These are phyloP conservation scores for Nilaparvata lugens DNA, from an alignment of 1,140 invertebrate species.

Conservation along the genomic window DNA sequence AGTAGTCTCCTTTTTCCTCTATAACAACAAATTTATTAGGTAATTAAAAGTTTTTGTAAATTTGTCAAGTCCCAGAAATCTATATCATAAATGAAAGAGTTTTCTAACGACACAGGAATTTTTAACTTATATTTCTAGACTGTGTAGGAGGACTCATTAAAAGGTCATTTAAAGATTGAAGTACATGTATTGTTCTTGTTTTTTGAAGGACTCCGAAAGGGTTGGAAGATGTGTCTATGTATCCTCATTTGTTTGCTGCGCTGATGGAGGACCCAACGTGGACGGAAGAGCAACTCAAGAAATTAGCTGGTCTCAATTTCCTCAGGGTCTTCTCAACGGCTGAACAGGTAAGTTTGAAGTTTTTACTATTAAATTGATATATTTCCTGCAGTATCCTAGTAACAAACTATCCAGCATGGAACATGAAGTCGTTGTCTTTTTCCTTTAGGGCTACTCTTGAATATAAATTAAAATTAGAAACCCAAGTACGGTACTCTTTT, in stretches of 20 bases:
- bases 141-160: too few species aligned
- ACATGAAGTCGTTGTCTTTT: too few species aligned
- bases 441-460: background rate
- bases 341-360: conserved; percentile 47
- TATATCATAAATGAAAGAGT: background rate
- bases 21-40: too few species aligned
- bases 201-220: conserved; percentile 59
- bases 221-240: conserved; percentile 83
- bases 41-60: too few species aligned
- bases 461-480: too few species aligned
- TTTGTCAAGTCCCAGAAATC: too few species aligned
- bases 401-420: background rate
- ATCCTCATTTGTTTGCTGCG: conserved; percentile 69
- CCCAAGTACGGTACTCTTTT: too few species aligned
- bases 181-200: too few species aligned
- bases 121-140: too few species aligned
- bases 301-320: conserved; percentile 79
- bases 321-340: conserved; percentile 74
- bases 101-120: conserved; percentile 8
- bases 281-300: conserved; percentile 74
- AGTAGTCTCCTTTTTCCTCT: conserved; percentile 32
- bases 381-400: background rate
- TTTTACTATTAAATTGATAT: conserved; percentile 1
- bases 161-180: too few species aligned
- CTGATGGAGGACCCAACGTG: conserved; percentile 66